Conservation (phyloP, 2,113 vertebrate species). For the Pelusios castaneus region DNA sequence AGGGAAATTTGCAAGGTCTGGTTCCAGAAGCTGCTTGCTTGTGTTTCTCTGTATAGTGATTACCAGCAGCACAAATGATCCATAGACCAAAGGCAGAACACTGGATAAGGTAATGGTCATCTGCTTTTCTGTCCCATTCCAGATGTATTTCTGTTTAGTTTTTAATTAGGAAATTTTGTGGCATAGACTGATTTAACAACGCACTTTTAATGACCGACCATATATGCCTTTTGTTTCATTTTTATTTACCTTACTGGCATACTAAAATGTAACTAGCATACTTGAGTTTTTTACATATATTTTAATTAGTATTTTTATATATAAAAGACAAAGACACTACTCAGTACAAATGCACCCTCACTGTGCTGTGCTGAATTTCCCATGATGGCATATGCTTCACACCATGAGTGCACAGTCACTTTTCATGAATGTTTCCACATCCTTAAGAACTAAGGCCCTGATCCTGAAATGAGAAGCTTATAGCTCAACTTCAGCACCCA, state of each 20-base stretch:
- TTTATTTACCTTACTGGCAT: slow-evolving; percentile 60
- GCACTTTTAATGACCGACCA: slow-evolving; percentile 15
- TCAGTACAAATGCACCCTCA: slow-evolving; percentile 39
- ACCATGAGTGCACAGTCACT: slow-evolving; percentile 20
- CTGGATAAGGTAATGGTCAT: background rate
- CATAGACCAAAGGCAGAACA: background rate
- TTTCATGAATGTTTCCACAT: slow-evolving; percentile 45
- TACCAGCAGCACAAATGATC: slow-evolving; percentile 39
- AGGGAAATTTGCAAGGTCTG: background rate
- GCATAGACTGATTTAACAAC: slow-evolving; percentile 30
- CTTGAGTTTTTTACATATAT: slow-evolving; percentile 46
- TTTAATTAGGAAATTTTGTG: slow-evolving; percentile 50
- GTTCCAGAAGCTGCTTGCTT: background rate
- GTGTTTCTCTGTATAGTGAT: background rate
- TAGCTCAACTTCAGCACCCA: slow-evolving; percentile 15
- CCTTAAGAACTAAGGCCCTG: background rate
- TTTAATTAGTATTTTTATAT: slow-evolving; percentile 63
- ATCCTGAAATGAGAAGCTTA: slow-evolving; percentile 14
- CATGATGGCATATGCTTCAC: slow-evolving; percentile 47
- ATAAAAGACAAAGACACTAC: slow-evolving; percentile 53
- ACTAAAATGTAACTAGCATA: background rate
- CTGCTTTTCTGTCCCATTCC: background rate
- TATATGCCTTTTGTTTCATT: slow-evolving; percentile 29
- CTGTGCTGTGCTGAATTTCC: slow-evolving; percentile 28
- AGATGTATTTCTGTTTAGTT: slow-evolving; percentile 55